These are phyloP conservation scores for Andrena chrysosceles DNA, from an alignment of 2,888 invertebrate genomes.

Conservation along the genomic window DNA sequence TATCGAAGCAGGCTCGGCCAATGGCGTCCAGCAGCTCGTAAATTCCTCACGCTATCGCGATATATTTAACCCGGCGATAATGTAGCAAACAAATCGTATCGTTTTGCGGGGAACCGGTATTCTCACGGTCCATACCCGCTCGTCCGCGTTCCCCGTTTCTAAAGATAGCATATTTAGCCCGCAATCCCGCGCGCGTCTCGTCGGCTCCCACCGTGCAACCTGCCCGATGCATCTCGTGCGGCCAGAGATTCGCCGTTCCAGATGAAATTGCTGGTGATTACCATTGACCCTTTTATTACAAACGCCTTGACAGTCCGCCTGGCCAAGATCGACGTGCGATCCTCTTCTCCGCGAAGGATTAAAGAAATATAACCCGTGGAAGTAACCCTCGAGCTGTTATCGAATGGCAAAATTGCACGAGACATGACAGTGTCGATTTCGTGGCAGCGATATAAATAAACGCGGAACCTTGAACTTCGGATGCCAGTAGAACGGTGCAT, in stretches of 20 bases:
- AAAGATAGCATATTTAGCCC: constrained; percentile 66
- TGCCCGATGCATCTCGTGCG: constrained; percentile 24
- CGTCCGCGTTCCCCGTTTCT: constrained; percentile 44
- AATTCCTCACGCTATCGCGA: constrained; percentile 54
- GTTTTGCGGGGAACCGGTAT: constrained; percentile 70
- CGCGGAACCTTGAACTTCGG: no score
- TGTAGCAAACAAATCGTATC: constrained; percentile 66
- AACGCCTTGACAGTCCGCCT: background rate
- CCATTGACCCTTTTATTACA: background rate
- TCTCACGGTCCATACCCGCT: constrained; percentile 59
- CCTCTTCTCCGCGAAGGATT: background rate
- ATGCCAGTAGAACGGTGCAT: no score
- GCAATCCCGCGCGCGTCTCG: constrained; percentile 15
- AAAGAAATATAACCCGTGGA: no score
- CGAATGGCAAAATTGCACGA: no score
- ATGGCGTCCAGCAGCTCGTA: constrained; percentile 51
- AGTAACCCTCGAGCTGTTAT: no score
- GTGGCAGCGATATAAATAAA: no score
- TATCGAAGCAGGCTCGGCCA: constrained; percentile 31
- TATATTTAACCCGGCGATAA: constrained; percentile 68
- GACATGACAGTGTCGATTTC: no score
- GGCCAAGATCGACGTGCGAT: background rate
- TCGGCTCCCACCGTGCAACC: constrained; percentile 15
- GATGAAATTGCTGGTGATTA: constrained; percentile 3
- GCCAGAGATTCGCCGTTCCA: background rate